Evolutionary conservation across 1,140 invertebrate species (phyloP), one percentile per base, ranked within the genome.

Genomic region (Bombus cullumanus): DNA sequence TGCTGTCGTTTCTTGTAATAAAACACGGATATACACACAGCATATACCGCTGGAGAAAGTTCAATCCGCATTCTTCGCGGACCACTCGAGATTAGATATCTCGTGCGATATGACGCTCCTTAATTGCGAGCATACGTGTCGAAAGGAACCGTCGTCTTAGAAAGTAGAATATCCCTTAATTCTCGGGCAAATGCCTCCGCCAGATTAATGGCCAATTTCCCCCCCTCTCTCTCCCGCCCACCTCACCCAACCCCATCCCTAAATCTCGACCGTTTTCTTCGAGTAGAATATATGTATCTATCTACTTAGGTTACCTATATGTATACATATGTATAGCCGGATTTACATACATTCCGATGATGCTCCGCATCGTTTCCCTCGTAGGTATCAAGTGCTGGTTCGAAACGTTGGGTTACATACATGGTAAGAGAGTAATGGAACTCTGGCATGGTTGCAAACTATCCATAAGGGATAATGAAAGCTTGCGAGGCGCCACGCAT

Each of bases 1-100:
- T 73, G 64, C 72, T 71, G 41, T 43, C 62, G 62, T 34, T 80
- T 43, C 43, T 68, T 31, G 25, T n/a, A 62, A 81, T 85, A 85
- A 85, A 81, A 6, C 37, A 53, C 15, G 15, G 43, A 9, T 57
- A 34, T 28, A 66, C 59, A 18, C 22, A 2, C 22, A 22, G n/a
- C n/a, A 31, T 31, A 39, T 43, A 81, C 57, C 43, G 68, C 6
- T 3, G 78, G 69, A 31, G 34, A 66, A 59, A 59, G 53, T 72
- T 47, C 43, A 53, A 34, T 41, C 31, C 47, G 66, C 22, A 59
- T 80, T 43, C 66, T 79, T 57, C 22, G 22, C 31, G 57, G 57
- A 59, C 22, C 22, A n/a, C 5, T 47, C 25, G 39, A 41, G 37
- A 73, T 73, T 62, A 39, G 80, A 81, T 15, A 25, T 28, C 28